Evolutionary conservation across 2,113 vertebrate genomes (phyloP), one percentile per base, ranked within the genome.

Genomic region (Grantiella picta): DNA sequence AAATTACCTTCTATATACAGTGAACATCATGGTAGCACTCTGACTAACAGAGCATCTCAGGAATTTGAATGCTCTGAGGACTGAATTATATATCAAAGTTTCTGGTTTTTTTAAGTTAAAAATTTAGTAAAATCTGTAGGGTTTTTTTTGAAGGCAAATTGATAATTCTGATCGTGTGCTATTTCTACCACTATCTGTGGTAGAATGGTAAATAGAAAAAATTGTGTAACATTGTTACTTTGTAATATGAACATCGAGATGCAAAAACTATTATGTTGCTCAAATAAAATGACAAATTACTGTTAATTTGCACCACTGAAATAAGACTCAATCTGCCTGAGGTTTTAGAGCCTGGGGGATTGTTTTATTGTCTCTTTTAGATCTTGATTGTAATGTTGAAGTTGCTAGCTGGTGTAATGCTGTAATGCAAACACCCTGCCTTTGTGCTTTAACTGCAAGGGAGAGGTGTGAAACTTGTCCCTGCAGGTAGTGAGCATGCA

Each of bases 401-500:
- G 13, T 45, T 83, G 36, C 14, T 65, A 84, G 36, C 12, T 69
- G 36, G 49, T 84, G 12, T 35, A 22, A 25, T 9, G 18, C 28
- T 9, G 7, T 15, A 28, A 45, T 52, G 49, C 16, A 47, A 89
- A 21, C 5, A 42, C 29, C 3, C 42, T 31, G 3, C n/a, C 24
- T 60, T 61, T 64, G n/a, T 44, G 10, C n/a, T 71, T n/a, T 31
- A 56, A 23, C 33, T 82, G 47, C 22, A 33, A 33, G 33, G n/a
- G 15, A 16, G 5, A 27, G 14, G 4, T 21, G 25, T 29, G 33
- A n/a, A 69, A 59, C 22, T 12, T 44, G 28, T 65, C 24, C 40
- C 28, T 80, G 49, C 36, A 64, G 12, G 13, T 17, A 44, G 24
- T 0, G 5, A 53, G 5, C 0, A 0, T 16, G 45, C 35, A 63